Evolutionary conservation across 2,113 vertebrate species (phyloP), one percentile per base, ranked within the genome.

Genomic region (Gymnocephalus cernua): DNA sequence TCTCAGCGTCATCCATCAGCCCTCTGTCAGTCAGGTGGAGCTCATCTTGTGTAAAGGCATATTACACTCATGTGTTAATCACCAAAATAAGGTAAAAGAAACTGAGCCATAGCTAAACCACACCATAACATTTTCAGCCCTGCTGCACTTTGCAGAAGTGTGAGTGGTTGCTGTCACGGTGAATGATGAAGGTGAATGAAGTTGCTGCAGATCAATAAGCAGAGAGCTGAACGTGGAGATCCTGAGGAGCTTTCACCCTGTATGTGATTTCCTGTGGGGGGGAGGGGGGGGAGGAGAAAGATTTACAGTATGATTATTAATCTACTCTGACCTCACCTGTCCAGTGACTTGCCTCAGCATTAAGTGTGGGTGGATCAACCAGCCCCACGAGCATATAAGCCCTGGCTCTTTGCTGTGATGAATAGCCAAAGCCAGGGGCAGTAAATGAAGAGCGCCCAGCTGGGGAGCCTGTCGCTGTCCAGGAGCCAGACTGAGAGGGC

Each of bases 281-380:
- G 12, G 35, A 29, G 48, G 8, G 19, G n/a, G n/a, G n/a, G n/a
- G n/a, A n/a, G n/a, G n/a, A 12, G n/a, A 74, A 54, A 86, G 84
- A 89, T 90, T 87, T 88, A 85, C 61, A 64, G 58, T 23, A 53
- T 57, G 75, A 86, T 89, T 91, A 91, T 92, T 90, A 88, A 89
- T 93, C 85, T 50, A 35, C 62, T 64, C 68, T 77, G 83, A 86
- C 80, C 79, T 88, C 79, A 81, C 83, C 85, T 88, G 82, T 85
- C 80, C 65, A 16, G 50, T 16, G 66, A 21, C 66, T 78, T 59
- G 59, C 79, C 67, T 82, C 77, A 9, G 38, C 35, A 61, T 80
- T 87, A 61, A 59, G 74, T 25, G 70, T 78, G 79, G 86, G 87
- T 86, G 77, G 91, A 90, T 69, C 77, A 58, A 25, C 25, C 71